Conservation (phyloP, 2,797 vertebrate genomes). For the Carcharodon carcharias region DNA sequence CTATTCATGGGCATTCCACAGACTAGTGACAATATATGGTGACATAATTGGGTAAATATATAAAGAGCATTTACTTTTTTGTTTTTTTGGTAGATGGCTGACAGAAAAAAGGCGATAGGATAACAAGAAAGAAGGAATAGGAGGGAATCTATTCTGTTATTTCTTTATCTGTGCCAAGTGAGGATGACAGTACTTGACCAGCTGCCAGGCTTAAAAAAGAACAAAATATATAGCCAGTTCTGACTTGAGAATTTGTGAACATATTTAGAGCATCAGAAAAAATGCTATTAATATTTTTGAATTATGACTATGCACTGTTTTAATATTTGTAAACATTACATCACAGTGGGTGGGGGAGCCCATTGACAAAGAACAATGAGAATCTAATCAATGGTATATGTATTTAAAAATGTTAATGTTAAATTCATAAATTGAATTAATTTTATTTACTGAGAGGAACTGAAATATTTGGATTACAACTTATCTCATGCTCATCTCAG, state of each 20-base stretch:
- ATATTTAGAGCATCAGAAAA: background rate
- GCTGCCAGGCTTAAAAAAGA: background rate
- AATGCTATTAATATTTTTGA: background rate
- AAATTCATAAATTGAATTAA: background rate
- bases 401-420: background rate
- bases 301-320: background rate
- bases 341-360: background rate
- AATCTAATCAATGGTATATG: background rate
- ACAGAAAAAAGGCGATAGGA: background rate
- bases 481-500: background rate
- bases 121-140: background rate
- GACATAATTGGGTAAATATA: background rate
- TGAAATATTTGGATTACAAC: background rate
- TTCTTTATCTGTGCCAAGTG: background rate
- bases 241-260: background rate
- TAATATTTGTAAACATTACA: background rate
- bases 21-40: background rate
- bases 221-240: background rate
- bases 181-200: background rate
- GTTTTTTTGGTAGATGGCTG: background rate
- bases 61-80: background rate
- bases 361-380: background rate
- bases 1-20: slow-evolving; percentile 15
- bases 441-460: background rate
- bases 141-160: background rate